These are phyloP conservation scores for Scolanthus callimorphus DNA, from an alignment of 92 coral and sea anemone genomes.

Conservation along the genomic window DNA sequence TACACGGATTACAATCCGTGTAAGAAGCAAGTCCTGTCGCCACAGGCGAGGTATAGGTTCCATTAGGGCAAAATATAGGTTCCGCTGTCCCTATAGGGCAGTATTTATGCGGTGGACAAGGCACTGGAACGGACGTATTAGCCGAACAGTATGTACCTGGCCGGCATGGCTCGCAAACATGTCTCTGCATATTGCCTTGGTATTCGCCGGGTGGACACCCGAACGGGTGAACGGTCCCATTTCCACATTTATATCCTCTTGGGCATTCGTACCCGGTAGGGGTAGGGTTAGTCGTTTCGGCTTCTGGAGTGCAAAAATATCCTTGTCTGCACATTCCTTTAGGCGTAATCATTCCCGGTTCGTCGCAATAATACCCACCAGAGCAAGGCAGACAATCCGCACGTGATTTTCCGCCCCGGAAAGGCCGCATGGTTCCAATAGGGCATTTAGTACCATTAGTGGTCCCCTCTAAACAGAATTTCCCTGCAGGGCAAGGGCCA, in stretches of 20 bases:
- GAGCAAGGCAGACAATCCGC: constrained; percentile 77
- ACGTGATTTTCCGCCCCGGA: constrained; percentile 56
- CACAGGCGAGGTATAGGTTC: constrained; percentile 62
- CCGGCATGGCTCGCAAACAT: constrained; percentile 72
- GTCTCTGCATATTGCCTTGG: constrained; percentile 56
- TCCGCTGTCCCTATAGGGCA: constrained; percentile 69
- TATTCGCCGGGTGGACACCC: constrained; percentile 89
- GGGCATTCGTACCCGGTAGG: constrained; percentile 81
- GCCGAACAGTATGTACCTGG: constrained; percentile 75
- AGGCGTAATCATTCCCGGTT: constrained; percentile 60
- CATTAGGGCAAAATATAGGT: constrained; percentile 89
- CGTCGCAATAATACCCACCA: constrained; percentile 77
- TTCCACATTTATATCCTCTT: constrained; percentile 65
- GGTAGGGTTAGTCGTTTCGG: constrained; percentile 51
- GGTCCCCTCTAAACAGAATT: constrained; percentile 76
- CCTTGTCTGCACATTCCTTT: constrained; percentile 74
- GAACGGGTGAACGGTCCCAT: constrained; percentile 81
- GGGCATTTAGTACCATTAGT: constrained; percentile 80
- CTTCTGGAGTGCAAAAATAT: constrained; percentile 81
- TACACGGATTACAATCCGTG: constrained; percentile 76
- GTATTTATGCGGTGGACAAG: constrained; percentile 77
- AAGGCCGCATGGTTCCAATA: constrained; percentile 81
- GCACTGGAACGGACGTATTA: constrained; percentile 73
- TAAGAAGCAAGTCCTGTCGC: constrained; percentile 54
- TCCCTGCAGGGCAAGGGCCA: constrained; percentile 71